Conservation (phyloP, 92 coral and sea anemone species). For the Porites divaricata region DNA sequence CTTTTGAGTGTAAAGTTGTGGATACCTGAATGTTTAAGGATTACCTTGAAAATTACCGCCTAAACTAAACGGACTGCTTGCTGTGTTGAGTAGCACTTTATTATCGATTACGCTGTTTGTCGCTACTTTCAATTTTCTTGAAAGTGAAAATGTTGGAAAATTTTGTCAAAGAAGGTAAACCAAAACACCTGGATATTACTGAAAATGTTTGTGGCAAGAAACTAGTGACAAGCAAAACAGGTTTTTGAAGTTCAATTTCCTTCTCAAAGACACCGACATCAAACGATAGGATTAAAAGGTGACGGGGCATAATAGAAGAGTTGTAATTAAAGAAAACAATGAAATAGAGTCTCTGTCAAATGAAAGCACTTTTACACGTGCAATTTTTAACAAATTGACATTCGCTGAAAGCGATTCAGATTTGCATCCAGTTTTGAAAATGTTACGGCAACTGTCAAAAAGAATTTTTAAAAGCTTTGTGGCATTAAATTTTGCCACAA, state of each 20-base stretch:
- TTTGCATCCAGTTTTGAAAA: background rate
- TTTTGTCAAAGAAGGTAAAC: background rate
- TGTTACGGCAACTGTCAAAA: background rate
- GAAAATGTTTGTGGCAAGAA: background rate
- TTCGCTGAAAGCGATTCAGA: background rate
- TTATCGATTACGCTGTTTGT: background rate
- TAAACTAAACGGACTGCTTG: background rate
- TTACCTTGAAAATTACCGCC: constrained; percentile 14
- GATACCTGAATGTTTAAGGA: background rate
- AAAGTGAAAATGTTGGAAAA: background rate
- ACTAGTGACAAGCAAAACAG: constrained; percentile 5
- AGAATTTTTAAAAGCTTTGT: background rate
- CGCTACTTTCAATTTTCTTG: background rate
- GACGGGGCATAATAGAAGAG: background rate
- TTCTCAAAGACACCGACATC: constrained; percentile 21
- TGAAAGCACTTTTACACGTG: constrained; percentile 12
- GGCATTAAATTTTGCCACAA: background rate
- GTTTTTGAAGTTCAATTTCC: constrained; percentile 10
- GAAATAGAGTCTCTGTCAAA: background rate
- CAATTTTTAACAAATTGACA: background rate
- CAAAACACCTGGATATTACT: constrained; percentile 3
- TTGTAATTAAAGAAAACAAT: background rate
- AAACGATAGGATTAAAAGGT: constrained; percentile 9
- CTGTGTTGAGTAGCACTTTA: constrained; percentile 21
- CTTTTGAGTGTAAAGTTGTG: background rate